These are phyloP conservation scores for Ganaspis brasiliensis DNA, from an alignment of 2,888 invertebrate genomes.

Conservation along the genomic window DNA sequence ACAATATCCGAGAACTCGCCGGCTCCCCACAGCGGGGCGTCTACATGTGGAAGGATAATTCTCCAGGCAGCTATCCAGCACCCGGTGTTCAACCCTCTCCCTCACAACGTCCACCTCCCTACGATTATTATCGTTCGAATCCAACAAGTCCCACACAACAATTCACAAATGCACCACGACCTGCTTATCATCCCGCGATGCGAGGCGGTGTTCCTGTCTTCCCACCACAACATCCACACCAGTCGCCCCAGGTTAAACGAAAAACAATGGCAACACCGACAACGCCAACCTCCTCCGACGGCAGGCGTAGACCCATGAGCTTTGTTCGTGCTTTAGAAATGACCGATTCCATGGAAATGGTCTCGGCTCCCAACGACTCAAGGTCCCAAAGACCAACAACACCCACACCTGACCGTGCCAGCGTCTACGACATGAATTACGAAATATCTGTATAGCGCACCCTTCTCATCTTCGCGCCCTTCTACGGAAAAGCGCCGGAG, in stretches of 20 bases:
- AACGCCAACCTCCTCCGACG: conserved; percentile 80
- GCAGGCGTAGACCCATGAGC: conserved; percentile 89
- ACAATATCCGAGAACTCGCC: conserved; percentile 93
- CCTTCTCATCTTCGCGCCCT: conserved; percentile 72
- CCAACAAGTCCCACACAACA: conserved; percentile 88
- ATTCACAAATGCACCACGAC: conserved; percentile 78
- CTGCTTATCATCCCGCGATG: conserved; percentile 84
- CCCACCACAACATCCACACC: conserved; percentile 82
- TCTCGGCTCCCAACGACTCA: conserved; percentile 80
- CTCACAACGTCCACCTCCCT: conserved; percentile 64
- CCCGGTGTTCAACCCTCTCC: conserved; percentile 63
- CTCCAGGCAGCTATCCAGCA: conserved; percentile 84
- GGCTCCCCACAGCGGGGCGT: conserved; percentile 92
- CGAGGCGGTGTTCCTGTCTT: conserved; percentile 87
- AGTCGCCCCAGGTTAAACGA: conserved; percentile 75
- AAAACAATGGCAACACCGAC: conserved; percentile 79
- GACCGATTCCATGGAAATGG: conserved; percentile 93
- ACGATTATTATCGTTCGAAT: conserved; percentile 86
- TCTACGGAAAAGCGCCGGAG: conserved; percentile 74
- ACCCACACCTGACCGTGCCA: conserved; percentile 91
- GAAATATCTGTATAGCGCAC: conserved; percentile 94
- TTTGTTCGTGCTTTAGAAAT: conserved; percentile 95
- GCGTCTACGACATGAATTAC: conserved; percentile 97
- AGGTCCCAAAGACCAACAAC: conserved; percentile 81
- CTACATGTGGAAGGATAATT: conserved; percentile 91